Evolutionary conservation across 2,113 vertebrate species (phyloP).

Genomic region (Peromyscus polionotus): DNA sequence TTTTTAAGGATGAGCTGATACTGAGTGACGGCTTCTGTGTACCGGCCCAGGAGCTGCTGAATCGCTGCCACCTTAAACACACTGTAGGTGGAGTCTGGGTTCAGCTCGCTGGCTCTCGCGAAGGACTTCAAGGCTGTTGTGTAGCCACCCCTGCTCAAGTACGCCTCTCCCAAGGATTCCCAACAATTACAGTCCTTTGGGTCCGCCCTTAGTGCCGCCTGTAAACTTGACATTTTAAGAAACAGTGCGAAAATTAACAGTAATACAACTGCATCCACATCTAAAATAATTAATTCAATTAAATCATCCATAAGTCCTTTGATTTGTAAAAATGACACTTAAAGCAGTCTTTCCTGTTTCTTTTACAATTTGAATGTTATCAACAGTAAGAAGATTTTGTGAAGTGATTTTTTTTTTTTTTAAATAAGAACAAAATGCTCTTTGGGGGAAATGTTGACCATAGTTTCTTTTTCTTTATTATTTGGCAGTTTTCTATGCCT

Average conservation of each 20-base stretch:
- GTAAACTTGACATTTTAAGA: conserved; percentile 89
- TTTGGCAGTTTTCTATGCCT: background rate
- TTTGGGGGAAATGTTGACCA: conserved; percentile 17
- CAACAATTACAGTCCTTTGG: conserved; percentile 96
- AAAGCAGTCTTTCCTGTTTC: conserved; percentile 9
- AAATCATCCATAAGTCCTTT: background rate
- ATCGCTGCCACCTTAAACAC: conserved; percentile 95
- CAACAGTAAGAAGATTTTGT: conserved; percentile 47
- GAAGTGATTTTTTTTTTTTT: conserved; percentile 35
- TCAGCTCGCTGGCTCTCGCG: conserved; percentile 93
- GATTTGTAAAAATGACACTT: conserved; percentile 37
- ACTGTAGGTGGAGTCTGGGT: conserved; percentile 94
- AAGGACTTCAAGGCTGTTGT: conserved; percentile 96
- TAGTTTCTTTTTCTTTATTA: conserved; percentile 44
- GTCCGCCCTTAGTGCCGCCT: conserved; percentile 97
- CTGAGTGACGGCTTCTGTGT: conserved; percentile 91
- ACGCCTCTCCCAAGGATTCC: conserved; percentile 98
- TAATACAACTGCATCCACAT: conserved; percentile 10
- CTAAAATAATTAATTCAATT: conserved; percentile 31
- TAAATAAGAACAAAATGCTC: background rate
- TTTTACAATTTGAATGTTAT: conserved; percentile 33
- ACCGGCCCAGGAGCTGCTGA: conserved; percentile 96
- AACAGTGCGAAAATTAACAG: conserved; percentile 31
- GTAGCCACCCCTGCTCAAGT: conserved; percentile 95
- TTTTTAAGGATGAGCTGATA: conserved; percentile 92